Conservation (phyloP, 2,888 invertebrate genomes). For the Dorcus parallelipipedus region DNA sequence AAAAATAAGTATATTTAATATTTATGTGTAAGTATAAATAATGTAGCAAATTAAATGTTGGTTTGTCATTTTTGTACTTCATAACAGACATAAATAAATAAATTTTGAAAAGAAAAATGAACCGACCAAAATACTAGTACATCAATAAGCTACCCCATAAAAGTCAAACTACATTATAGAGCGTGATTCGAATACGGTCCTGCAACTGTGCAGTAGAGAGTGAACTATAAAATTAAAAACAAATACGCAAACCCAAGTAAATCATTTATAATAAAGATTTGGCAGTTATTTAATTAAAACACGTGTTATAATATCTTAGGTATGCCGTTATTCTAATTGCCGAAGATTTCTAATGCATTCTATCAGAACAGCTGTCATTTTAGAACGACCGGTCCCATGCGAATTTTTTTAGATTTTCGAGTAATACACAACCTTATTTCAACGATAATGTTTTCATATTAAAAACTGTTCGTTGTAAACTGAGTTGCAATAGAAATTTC, state of each 20-base stretch:
- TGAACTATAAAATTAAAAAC: not conserved
- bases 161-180: no score
- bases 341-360: conserved; percentile 6
- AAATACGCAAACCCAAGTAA: not conserved
- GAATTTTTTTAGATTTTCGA: conserved; percentile 13
- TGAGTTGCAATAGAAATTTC: no score
- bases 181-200: not conserved
- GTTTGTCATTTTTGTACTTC: no score
- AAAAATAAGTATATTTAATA: no score
- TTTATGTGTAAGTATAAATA: no score
- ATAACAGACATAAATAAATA: no score
- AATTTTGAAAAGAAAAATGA: no score
- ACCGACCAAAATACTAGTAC: no score
- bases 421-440: conserved; percentile 13
- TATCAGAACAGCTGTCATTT: conserved; percentile 22
- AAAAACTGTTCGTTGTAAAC: no score
- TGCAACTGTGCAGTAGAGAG: not conserved
- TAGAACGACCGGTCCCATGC: conserved; percentile 17
- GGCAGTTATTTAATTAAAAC: not conserved
- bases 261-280: not conserved
- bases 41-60: no score
- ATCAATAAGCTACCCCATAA: no score
- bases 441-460: not conserved
- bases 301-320: not conserved
- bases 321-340: not conserved